Conservation (phyloP, 2,113 vertebrate species). For the Oceanodroma tethys region DNA sequence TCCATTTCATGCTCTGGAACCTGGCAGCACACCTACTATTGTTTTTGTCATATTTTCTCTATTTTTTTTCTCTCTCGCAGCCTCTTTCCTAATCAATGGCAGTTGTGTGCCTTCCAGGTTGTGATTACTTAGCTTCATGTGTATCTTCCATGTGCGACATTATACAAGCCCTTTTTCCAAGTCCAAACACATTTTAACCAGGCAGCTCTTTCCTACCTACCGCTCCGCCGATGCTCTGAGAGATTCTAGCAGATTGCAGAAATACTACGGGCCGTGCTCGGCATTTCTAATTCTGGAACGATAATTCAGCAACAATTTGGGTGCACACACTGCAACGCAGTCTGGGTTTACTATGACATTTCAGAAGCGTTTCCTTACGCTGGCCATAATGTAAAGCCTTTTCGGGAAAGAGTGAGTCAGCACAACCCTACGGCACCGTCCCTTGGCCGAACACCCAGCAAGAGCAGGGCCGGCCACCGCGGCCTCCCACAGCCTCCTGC, state of each 20-base stretch:
- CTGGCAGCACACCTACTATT: background rate
- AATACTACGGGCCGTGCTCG: rapidly evolving
- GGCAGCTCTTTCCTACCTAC: background rate
- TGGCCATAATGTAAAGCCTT: rapidly evolving
- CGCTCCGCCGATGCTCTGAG: rapidly evolving
- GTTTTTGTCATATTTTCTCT: background rate
- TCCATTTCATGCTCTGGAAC: background rate
- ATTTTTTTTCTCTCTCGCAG: rapidly evolving
- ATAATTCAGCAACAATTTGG: background rate
- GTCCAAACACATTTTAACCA: background rate
- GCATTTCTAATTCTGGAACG: background rate
- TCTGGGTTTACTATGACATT: background rate
- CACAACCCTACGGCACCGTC: background rate
- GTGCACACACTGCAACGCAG: rapidly evolving
- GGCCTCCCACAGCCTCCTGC: background rate
- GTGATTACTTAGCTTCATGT: background rate
- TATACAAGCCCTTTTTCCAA: background rate
- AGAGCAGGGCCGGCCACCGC: rapidly evolving
- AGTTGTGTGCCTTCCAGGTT: background rate
- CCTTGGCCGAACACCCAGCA: rapidly evolving
- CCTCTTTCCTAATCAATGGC: background rate
- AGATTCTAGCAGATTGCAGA: background rate
- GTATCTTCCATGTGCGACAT: background rate
- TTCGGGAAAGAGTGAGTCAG: background rate
- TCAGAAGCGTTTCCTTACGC: rapidly evolving